Base-by-base conservation (phyloP, 2,888 invertebrate species). In the Erynnis tages region DNA sequence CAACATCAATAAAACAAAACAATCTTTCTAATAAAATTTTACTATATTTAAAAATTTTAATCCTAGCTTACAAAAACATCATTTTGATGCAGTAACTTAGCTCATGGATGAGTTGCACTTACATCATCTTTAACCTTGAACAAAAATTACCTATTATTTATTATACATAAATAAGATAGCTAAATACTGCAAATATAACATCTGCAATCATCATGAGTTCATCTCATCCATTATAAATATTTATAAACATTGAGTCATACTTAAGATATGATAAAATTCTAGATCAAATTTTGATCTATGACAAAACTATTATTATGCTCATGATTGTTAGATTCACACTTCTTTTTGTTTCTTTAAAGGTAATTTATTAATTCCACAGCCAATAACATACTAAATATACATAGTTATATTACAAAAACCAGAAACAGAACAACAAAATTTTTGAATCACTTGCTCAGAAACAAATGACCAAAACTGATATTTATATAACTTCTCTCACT, bases 51-150 rank as follows among this genome's bases (percentile, higher is more conserved):
- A 41, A 49, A 49, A 59, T 64, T 64, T 65, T 67, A 69, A 69
- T 62, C 46, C 55, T 76, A 76, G 64, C 69, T 73, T 76, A 77
- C 62, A 72, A 77, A 78, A 73, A 61, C 76, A 76, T 78, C 73
- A 75, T 60, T 68, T 60, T 68, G 76, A 78, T 75, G 73, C 69
- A 71, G 59, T 56, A 60, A 37, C 46, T 58, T 57, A 55, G 60
- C 61, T 67, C 63, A 54, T 60, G 66, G 69, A 78, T 76, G 76
- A 77, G 71, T 58, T 74, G 71, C 59, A 73, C 69, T 73, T 73
- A 73, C 67, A 59, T 58, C 57, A 65, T 54, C 32, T 41, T 47
- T 41, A 35, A 44, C 13, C 8, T 7, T 37, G 17, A 55, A 53
- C 30, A 16, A 56, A 54, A 56, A 41, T 29, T 41, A 55, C 46